Conservation (phyloP, 1,140 invertebrate species). For the Eubasilissa regina region DNA sequence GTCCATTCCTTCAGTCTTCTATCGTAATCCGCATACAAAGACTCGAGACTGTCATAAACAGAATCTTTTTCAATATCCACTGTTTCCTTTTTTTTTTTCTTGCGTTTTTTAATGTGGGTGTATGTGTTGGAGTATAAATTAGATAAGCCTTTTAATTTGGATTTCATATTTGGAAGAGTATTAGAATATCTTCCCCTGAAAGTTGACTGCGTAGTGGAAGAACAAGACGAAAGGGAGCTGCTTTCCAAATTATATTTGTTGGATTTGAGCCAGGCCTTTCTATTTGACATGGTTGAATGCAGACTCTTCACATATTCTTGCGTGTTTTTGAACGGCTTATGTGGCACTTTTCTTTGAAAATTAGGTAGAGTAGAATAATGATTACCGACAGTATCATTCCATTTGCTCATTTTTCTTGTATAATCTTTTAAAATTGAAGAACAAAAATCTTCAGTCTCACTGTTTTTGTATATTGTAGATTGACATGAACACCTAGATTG, state of each 20-base stretch:
- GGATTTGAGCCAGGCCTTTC: constrained; percentile 31
- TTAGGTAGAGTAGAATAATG: constrained; percentile 65
- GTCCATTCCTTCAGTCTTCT: constrained; percentile 69
- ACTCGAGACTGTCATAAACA: constrained; percentile 67
- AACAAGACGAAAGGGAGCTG: background rate
- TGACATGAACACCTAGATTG: constrained; percentile 5
- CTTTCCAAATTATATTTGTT: constrained; percentile 20
- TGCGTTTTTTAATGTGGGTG: background rate
- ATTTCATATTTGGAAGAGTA: constrained; percentile 4
- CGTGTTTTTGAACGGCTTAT: constrained; percentile 61
- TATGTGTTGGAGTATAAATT: background rate
- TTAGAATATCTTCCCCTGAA: background rate
- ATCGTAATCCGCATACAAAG: constrained; percentile 70
- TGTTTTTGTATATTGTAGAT: constrained; percentile 8
- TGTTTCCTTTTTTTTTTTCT: background rate
- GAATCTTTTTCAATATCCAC: constrained; percentile 1
- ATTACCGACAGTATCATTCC: constrained; percentile 68
- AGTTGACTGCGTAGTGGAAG: background rate
- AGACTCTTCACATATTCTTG: constrained; percentile 65
- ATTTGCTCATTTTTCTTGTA: constrained; percentile 70
- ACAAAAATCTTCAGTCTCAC: constrained; percentile 62
- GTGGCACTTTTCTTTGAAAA: constrained; percentile 11
- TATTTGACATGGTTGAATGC: constrained; percentile 65
- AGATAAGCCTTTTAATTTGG: background rate
- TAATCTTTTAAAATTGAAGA: constrained; percentile 67